phyloP scores from a whole-genome alignment of 2,888 invertebrate genomes.

The Hyles lineata region DNA sequence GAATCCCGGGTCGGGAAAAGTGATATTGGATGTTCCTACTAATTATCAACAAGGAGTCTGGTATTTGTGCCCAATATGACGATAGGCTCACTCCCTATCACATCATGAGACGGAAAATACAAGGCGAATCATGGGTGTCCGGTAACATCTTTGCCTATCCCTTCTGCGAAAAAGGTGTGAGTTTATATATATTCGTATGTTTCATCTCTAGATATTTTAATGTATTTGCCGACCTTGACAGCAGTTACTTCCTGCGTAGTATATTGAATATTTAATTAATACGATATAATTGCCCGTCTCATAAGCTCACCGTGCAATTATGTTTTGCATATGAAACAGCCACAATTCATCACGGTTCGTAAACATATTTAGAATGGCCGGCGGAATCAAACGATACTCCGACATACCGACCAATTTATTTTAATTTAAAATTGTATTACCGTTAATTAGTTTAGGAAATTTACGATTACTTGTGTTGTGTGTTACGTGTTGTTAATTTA shows the following conservation, averaged over 20 bases:
- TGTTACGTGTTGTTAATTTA: conserved; percentile 12
- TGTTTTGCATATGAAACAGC: conserved; percentile 26
- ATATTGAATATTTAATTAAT: conserved; percentile 26
- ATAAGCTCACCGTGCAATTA: conserved; percentile 21
- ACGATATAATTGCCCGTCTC: background rate
- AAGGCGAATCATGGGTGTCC: too few relatives aligned
- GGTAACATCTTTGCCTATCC: too few relatives aligned
- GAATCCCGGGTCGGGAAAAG: too few relatives aligned
- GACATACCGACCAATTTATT: conserved; percentile 9
- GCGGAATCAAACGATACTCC: conserved; percentile 4
- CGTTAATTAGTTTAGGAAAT: conserved; percentile 13
- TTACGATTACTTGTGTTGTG: conserved; percentile 2
- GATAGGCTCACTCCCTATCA: too few relatives aligned
- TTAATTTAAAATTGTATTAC: conserved; percentile 12
- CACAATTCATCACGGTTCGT: conserved; percentile 29
- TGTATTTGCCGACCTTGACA: background rate
- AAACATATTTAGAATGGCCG: conserved; percentile 29
- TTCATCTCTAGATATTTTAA: background rate
- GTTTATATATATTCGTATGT: too few relatives aligned
- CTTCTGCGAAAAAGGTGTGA: too few relatives aligned
- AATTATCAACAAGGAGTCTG: too few relatives aligned
- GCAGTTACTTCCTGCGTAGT: background rate
- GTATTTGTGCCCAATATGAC: too few relatives aligned
- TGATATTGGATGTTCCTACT: too few relatives aligned
- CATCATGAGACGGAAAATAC: too few relatives aligned